Base-by-base conservation (phyloP, 2,797 vertebrate species). In the Simalia tracyae region DNA sequence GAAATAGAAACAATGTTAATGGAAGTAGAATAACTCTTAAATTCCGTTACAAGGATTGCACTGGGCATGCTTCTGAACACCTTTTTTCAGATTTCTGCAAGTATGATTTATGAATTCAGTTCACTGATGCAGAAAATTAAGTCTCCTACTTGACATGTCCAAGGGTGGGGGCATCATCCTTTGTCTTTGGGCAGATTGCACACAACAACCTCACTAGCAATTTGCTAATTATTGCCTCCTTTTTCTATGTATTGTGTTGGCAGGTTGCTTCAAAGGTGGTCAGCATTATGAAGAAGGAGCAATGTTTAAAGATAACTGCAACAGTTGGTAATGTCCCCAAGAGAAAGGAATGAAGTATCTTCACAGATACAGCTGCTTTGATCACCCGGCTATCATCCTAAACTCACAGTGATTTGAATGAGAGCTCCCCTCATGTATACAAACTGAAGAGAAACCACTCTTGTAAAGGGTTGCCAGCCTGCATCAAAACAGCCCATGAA, bases 231-330 rank as follows among this genome's bases (percentile, higher is more conserved):
- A 86, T 42, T 42, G 8, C 56, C 46, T 93, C 81, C 88, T 86
- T 94, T 96, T 94, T 81, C 92, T 95, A 0, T 60, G 6, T 96
- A 68, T 96, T 96, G 14, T 95, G 6, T 97, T 97, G 93, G 63
- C 96, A 98, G 97, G 97, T 96, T 98, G 97, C 94, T 93, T 96
- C 93, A 97, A 94, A 97, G 95, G 96, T 90, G 97, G 95, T 31
- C 96, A 50, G n/a, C 92, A 92, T 93, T 96, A 97, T 11, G 95
- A 95, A 97, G 97, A 98, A 96, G 97, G 96, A 96, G 76, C 94
- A 92, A 68, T 94, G 90, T 93, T 96, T 94, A 98, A 96, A 96
- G 97, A 98, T 95, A 98, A 98, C 96, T 98, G 98, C 97, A 98
- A 98, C 93, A 97, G 94, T 90, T 98, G 97, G 97, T 98, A 97